Conservation (phyloP, 2,888 invertebrate species). For the Pecten maximus region DNA sequence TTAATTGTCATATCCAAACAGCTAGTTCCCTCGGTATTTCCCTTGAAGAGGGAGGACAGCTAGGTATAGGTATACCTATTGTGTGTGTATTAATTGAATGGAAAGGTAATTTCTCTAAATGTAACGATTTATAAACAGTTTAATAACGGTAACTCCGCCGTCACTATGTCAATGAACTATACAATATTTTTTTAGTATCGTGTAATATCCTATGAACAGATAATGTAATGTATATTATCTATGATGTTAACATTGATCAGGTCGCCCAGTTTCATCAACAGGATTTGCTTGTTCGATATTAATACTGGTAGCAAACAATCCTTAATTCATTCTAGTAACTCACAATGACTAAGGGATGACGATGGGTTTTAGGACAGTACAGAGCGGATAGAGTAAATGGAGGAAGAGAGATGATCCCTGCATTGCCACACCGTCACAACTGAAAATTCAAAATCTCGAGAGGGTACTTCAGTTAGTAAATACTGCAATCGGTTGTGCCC, state of each 20-base stretch:
- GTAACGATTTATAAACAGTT: no score
- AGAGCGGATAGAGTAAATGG: not conserved
- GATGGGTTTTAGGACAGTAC: not conserved
- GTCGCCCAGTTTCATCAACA: not conserved
- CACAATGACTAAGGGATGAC: not conserved
- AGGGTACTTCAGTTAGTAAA: not conserved
- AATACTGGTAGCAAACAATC: not conserved
- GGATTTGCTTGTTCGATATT: not conserved
- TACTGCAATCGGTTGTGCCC: slow-evolving; percentile 5
- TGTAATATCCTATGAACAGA: no score
- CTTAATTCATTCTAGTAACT: not conserved
- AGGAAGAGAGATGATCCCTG: slow-evolving; percentile 1
- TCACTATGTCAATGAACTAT: no score
- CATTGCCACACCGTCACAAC: not conserved
- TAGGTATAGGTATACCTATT: no score
- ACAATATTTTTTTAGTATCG: no score
- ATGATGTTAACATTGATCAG: not conserved
- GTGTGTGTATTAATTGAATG: no score
- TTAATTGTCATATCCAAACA: no score
- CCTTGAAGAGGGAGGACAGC: no score
- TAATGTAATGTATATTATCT: no score
- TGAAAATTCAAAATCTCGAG: not conserved
- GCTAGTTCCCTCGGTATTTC: no score
- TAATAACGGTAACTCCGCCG: no score
- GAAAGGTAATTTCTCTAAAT: no score